Percentiles rank a stretch among this genome's conserved stretches.
phyloP scores from a whole-genome alignment of 2,797 vertebrate genomes.

The Phrynocephalus forsythii region DNA sequence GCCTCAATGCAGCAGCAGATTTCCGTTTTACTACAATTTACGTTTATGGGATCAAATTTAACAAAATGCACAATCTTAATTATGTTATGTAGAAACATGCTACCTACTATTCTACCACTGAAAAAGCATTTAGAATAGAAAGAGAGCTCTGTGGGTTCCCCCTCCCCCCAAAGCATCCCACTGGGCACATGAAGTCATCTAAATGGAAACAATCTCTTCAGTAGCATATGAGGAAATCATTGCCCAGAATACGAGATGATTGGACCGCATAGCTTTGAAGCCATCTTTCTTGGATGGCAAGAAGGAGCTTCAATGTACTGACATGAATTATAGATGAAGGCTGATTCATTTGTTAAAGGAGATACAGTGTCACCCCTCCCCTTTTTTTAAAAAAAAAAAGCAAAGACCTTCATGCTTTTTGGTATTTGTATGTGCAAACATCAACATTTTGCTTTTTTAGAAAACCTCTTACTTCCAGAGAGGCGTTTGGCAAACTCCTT shows the following conservation, averaged over 20 bases:
- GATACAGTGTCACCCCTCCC: slow-evolving; percentile 67
- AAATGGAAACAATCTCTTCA: slow-evolving; percentile 70
- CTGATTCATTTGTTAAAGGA: slow-evolving; percentile 73
- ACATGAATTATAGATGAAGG: slow-evolving; percentile 90
- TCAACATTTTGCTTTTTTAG: slow-evolving; percentile 57
- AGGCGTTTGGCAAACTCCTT: slow-evolving; percentile 24
- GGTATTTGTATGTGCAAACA: slow-evolving; percentile 68
- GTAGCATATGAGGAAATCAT: slow-evolving; percentile 71
- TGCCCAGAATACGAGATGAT: slow-evolving; percentile 84
- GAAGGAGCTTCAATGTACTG: slow-evolving; percentile 83
- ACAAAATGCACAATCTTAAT: slow-evolving; percentile 38
- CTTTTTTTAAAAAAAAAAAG: slow-evolving; percentile 30
- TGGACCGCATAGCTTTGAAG: slow-evolving; percentile 78
- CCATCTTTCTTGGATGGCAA: slow-evolving; percentile 71
- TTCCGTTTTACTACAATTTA: slow-evolving; percentile 29
- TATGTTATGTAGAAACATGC: slow-evolving; percentile 47
- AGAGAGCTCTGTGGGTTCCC: slow-evolving; percentile 23
- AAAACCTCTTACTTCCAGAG: slow-evolving; percentile 44
- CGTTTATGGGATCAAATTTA: slow-evolving; percentile 36
- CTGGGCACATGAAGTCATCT: slow-evolving; percentile 62
- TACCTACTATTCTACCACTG: background rate
- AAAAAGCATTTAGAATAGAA: slow-evolving; percentile 6
- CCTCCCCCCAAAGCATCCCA: slow-evolving; percentile 62
- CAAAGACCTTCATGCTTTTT: slow-evolving; percentile 73
- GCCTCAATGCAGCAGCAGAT: slow-evolving; percentile 35